phyloP scores from a whole-genome alignment of 2,888 invertebrate genomes.

The Patella caerulea region DNA sequence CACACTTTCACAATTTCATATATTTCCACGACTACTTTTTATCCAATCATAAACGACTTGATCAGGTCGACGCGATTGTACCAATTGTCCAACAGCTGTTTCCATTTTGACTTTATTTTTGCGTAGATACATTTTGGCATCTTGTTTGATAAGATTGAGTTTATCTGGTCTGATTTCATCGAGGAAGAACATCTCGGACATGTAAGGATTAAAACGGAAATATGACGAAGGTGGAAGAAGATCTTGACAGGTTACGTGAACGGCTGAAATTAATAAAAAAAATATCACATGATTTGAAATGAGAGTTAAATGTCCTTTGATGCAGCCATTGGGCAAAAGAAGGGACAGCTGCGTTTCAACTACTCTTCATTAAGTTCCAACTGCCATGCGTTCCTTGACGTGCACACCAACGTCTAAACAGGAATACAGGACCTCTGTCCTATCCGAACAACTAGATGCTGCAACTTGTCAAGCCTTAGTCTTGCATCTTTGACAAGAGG shows the following conservation, averaged over 20 bases:
- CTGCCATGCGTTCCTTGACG: no score
- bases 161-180: conserved; percentile 84
- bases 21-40: not conserved
- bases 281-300: no score
- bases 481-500: no score
- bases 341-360: no score
- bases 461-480: no score
- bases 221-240: conserved; percentile 79
- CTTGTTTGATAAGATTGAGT: conserved; percentile 80
- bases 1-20: no score
- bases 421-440: no score
- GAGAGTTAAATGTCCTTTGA: no score
- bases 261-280: conserved; percentile 75
- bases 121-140: conserved; percentile 84
- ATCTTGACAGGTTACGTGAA: conserved; percentile 71
- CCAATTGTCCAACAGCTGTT: conserved; percentile 57
- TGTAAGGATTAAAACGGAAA: conserved; percentile 89
- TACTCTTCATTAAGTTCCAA: no score
- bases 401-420: no score
- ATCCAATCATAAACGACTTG: conserved; percentile 49
- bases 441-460: no score
- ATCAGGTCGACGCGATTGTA: conserved; percentile 42
- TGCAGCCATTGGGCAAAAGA: no score
- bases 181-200: conserved; percentile 84
- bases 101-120: conserved; percentile 83